Evolutionary conservation across 2,113 vertebrate genomes (phyloP).

Genomic region (Malurus alboscapulatus): DNA sequence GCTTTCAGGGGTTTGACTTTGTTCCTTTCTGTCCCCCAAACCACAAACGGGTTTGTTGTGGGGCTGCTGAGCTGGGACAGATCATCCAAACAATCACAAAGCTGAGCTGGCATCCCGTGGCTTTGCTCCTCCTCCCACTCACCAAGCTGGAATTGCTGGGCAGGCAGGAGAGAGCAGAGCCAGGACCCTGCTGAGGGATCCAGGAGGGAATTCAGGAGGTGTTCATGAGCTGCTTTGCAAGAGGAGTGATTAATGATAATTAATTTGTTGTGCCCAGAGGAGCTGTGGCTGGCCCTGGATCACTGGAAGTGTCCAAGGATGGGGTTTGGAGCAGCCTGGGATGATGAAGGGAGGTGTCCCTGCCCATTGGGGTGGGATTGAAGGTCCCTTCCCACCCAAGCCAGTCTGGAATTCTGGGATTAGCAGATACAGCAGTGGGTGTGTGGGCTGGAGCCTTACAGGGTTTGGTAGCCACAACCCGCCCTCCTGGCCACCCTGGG

Average conservation of each 20-base stretch:
- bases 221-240: fast-evolving
- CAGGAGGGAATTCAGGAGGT: fast-evolving
- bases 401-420: neutral
- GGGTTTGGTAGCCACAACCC: neutral
- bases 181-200: fast-evolving
- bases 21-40: neutral
- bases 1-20: neutral
- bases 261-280: neutral
- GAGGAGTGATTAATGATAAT: neutral
- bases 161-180: neutral
- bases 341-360: fast-evolving
- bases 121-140: neutral
- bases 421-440: neutral
- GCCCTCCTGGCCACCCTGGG: neutral
- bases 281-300: neutral
- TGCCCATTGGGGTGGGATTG: neutral
- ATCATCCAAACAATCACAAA: neutral
- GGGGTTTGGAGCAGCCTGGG: neutral
- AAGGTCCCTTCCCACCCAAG: neutral
- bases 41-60: neutral
- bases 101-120: neutral
- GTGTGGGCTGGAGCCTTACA: neutral
- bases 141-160: fast-evolving
- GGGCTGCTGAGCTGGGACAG: neutral
- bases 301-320: fast-evolving